Evolutionary conservation across 2,888 invertebrate genomes (phyloP), one percentile per base, ranked within the genome.

Genomic region (Heteropelma amictum): DNA sequence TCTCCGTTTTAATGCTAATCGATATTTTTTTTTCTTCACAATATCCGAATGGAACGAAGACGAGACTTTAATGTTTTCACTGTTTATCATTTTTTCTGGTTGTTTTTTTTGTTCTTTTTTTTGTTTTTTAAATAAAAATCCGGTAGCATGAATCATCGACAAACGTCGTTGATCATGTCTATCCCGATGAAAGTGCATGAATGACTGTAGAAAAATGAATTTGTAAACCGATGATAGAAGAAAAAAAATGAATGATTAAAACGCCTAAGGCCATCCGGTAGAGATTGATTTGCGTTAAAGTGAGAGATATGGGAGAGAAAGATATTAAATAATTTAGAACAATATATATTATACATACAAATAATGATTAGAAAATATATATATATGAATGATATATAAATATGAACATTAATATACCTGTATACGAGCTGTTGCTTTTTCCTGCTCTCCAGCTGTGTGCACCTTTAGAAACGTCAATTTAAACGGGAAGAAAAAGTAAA

Each of bases 361-460:
- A 67, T 69, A 77, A 75, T 71, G 45, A 63, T 78, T 69, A 74
- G 68, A 73, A 77, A 75, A 77, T 74, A 71, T 77, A 78, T 84
- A 82, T 83, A 79, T 82, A 83, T 80, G 79, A 79, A 81, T 80
- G 78, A 74, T 83, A 81, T 79, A 83, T 81, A 79, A 78, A 78
- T 81, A 79, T 81, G 69, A 78, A 74, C 65, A 73, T 53, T 54
- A 54, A 74, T 76, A 81, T 79, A 76, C 80, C 78, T 84, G 84
- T 83, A 83, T 81, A 78, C 77, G 77, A 81, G 68, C 73, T 19
- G 78, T 73, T 58, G 81, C 82, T 79, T 72, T 84, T 85, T 83
- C 80, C 83, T 85, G 85, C 83, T 73, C 85, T 84, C 81, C 85
- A 81, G 69, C 64, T 74, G 71, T 79, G 79, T 77, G 77, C 78